These are phyloP conservation scores for Gonatopus flavifemur DNA, from an alignment of 1,140 invertebrate species.

Conservation along the genomic window DNA sequence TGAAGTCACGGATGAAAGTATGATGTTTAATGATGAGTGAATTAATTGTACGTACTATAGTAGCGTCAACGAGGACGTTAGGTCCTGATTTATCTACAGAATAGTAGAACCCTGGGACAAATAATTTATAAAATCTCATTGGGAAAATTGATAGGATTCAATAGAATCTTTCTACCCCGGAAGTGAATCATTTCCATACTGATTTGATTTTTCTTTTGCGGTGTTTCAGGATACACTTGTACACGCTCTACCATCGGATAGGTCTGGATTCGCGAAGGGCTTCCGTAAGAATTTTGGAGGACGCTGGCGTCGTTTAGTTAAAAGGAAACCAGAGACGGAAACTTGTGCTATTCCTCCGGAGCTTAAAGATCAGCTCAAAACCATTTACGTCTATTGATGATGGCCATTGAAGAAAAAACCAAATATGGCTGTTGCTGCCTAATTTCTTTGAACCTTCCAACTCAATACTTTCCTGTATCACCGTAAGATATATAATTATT, in stretches of 20 bases:
- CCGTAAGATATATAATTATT: conserved; percentile 30
- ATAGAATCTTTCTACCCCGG: no score
- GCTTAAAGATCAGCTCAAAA: conserved; percentile 82
- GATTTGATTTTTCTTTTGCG: not conserved
- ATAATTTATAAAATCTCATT: no score
- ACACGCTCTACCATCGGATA: conserved; percentile 70
- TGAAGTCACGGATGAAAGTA: no score
- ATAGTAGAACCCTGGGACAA: no score
- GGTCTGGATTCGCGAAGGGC: conserved; percentile 73
- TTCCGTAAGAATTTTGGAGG: conserved; percentile 81
- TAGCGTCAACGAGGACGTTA: no score
- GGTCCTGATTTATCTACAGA: no score
- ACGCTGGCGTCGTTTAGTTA: conserved; percentile 77
- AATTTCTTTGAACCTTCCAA: conserved; percentile 34
- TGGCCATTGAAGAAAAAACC: not conserved
- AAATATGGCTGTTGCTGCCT: conserved; percentile 6
- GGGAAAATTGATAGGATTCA: no score
- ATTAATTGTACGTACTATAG: no score
- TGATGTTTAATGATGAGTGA: no score
- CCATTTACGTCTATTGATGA: conserved; percentile 83
- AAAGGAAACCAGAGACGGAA: conserved; percentile 76
- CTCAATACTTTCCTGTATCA: conserved; percentile 42
- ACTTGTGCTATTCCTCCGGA: conserved; percentile 82
- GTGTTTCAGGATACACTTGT: conserved; percentile 73
- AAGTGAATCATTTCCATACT: no score